phyloP scores from a whole-genome alignment of 2,888 invertebrate species.

The Rotaria sp. region DNA sequence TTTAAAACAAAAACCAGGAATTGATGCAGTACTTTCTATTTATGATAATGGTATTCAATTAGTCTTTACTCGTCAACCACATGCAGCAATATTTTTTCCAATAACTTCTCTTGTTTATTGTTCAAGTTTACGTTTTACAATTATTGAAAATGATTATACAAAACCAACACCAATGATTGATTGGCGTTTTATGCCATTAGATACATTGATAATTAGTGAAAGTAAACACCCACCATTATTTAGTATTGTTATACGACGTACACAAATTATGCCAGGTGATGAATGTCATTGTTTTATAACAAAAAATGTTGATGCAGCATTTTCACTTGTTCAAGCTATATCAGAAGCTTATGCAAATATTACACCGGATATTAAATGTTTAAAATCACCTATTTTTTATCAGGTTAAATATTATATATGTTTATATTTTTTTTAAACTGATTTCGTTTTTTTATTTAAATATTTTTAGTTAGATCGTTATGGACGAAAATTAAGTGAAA shows the following conservation, averaged over 20 bases:
- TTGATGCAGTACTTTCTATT: not conserved
- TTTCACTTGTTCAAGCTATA: conserved; percentile 79
- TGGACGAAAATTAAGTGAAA: not conserved
- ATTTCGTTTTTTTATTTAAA: not conserved
- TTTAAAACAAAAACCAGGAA: no score
- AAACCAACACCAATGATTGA: not conserved
- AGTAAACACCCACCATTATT: conserved; percentile 50
- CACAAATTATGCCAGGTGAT: conserved; percentile 41
- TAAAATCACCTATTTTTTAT: conserved; percentile 11
- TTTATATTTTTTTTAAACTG: not conserved
- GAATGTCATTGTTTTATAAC: conserved; percentile 54
- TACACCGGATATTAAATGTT: not conserved
- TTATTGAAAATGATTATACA: not conserved
- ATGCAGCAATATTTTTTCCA: conserved; percentile 49
- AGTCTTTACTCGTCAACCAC: conserved; percentile 68
- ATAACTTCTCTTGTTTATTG: conserved; percentile 50
- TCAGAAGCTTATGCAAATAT: not conserved
- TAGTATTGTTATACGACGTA: conserved; percentile 50
- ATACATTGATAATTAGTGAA: conserved; percentile 44
- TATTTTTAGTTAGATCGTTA: not conserved
- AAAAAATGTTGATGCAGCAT: conserved; percentile 80
- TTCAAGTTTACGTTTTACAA: conserved; percentile 50
- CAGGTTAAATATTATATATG: not conserved
- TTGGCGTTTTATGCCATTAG: conserved; percentile 49
- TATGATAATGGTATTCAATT: conserved; percentile 73